Evolutionary conservation across 2,888 invertebrate species (phyloP), one percentile per base, ranked within the genome.

Genomic region (Alentia gelatinosa): DNA sequence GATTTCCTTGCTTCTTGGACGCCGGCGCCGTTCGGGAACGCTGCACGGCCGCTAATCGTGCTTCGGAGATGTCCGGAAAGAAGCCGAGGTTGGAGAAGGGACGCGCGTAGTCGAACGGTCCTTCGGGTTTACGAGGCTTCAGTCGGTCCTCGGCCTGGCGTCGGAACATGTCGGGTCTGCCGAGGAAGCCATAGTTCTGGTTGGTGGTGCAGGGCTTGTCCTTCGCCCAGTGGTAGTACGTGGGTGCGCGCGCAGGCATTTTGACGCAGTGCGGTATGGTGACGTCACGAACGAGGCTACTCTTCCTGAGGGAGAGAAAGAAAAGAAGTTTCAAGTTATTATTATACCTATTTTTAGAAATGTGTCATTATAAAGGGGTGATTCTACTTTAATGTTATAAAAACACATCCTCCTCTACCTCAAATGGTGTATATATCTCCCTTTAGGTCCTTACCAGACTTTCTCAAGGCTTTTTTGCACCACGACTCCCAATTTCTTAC

Each of bases 81-180:
- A 93, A 93, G 40, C 90, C 92, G 1, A 91, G 79, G 89, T 92
- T 92, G 23, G 93, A 93, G 90, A 93, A 93, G 15, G 93, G 93
- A 1, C 93, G 90, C 7, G 90, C 90, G 83, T 92, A 92, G 91
- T 92, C 91, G 83, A 91, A 91, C 19, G 74, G 74, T 4, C 33
- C 89, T 15, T 47, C 42, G 5, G 47, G 83, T 47, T 40, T 83
- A 33, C 15, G 33, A 9, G 91, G 37, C 19, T 47, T 26, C 68
- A 39, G 33, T 23, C 47, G 30, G 42, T 47, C 47, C 12, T 75
- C 75, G 23, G 68, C 74, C 35, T 75, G 47, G 47, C 74, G 47
- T n/a, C n/a, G 1, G 30, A 47, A 12, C 79, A 90, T 47, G 5
- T 42, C 47, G 1, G 37, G 33, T 37, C 42, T 75, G 50, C 39